Evolutionary conservation across 2,888 invertebrate genomes (phyloP), one percentile per base, ranked within the genome.

Genomic region (Tipula unca): DNA sequence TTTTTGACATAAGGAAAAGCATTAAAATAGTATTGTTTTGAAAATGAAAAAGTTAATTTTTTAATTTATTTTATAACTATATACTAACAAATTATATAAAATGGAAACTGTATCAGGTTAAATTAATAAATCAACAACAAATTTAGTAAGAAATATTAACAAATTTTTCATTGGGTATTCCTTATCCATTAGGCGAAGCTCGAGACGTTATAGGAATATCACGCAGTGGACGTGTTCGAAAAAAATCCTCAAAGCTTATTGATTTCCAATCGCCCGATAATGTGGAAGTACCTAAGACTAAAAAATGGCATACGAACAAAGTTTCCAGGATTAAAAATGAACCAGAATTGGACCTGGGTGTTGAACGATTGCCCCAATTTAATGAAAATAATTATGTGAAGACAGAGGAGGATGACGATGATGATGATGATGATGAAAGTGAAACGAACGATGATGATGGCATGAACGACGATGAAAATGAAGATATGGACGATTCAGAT

Each of bases 251-350:
- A 0, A 98, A 98, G 90, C 92, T 99, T 82, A 94, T 97, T 91
- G 98, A 98, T 90, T 98, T 98, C 91, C 96, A 97, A 89, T 96
- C 96, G 0, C 95, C 96, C 0, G 98, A 98, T 89, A 97, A 97
- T 89, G 94, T 96, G 85, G 96, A 91, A 83, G 89, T 90, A 54
- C 25, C 69, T 69, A 89, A 89, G 86, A 85, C 85, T 39, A 89
- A 89, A 86, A 89, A 89, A 84, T 6, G 20, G 39, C 39, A 84
- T 8, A 36, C 20, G 6, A 84, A 17, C 10, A 39, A 39, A 36
- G 32, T 54, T 13, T 32, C 48, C 10, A 14, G 84, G n/a, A 84
- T 86, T 14, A 86, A 86, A 85, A 17, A 35, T 83, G 86, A 85
- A 84, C 85, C 85, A 13, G 86, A 85, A 29, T 39, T 85, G 29